Base-by-base conservation (phyloP, 2,888 invertebrate genomes). In the Himalopsyche anomala region DNA sequence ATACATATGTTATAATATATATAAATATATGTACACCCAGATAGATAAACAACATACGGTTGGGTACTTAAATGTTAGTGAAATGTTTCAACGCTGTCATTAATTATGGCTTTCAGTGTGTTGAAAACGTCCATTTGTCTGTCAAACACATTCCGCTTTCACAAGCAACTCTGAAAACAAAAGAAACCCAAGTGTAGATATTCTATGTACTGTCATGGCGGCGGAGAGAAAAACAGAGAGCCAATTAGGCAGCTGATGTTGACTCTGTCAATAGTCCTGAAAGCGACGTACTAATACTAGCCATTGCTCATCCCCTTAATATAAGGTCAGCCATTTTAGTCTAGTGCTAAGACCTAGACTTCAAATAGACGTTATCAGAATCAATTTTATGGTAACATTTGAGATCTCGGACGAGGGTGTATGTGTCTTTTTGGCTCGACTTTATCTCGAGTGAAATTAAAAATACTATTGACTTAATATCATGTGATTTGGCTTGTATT, bases 41-140 rank as follows among this genome's bases (percentile, higher is more conserved):
- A 40, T 81, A 81, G 54, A 80, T 36, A 45, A 45, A 38, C 81
- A 81, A 51, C 80, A 80, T 80, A 45, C 80, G 81, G 51, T 81
- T 15, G 40, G 11, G 81, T 81, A 81, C 45, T 81, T 81, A 62
- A 62, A 62, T 62, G 62, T 62, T 62, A 19, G 19, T 62, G 62
- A 62, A 62, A 62, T 62, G 28, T 62, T 62, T 62, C 62, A 62
- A 62, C 62, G 19, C 62, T 15, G 28, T 62, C 62, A 62, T 62
- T 62, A 62, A 62, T 62, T 62, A 62, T 62, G 62, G 62, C 19
- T n/a, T 62, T 19, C 62, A 62, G 62, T 62, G 62, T 62, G 62
- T 62, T 62, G 62, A 62, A 62, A 62, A 28, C 62, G 62, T 62
- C 62, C 62, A 62, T 62, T 62, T 62, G 62, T 62, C 62, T 62